Evolutionary conservation across 1,140 invertebrate species (phyloP), one percentile per base, ranked within the genome.

Genomic region (Thalassaphorura encarpata): DNA sequence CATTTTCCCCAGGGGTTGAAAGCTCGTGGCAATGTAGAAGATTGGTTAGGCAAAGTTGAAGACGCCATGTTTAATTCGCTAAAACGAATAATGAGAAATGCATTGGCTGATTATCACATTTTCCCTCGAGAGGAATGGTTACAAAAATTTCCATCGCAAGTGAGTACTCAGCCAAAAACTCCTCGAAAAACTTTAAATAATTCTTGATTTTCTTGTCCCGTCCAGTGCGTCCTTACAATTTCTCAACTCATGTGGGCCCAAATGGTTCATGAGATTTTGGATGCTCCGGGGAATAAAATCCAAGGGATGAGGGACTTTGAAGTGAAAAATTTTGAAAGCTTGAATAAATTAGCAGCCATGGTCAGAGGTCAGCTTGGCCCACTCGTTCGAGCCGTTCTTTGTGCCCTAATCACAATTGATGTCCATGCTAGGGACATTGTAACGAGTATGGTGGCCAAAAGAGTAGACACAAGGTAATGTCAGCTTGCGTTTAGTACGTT

Each of bases 41-140:
- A 88, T 67, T 92, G 89, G 89, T 70, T 91, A 23, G 78, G 83
- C 11, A 89, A 89, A 72, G 82, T 94, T 13, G 89, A 94, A 69
- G 77, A 81, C 16, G 80, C 85, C 0, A 93, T 93, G 88, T 84
- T 90, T 60, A 74, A 77, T 0, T 79, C 82, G 1, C 72, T 86
- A 15, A 84, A 78, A 62, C 80, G 79, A 43, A 77, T 75, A 54
- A 90, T 91, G 87, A 81, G 83, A 63, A 69, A 69, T 29, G 79
- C 83, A 0, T 75, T 88, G 4, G 67, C 62, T n/a, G 82, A 87
- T 64, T 83, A 78, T 64, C 68, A 76, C 58, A 54, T 70, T 36
- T 69, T 72, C 15, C 65, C 73, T 2, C 70, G 83, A 45, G 75
- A 78, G 31, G 72, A 77, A 26, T 87, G 85, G 80, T 73, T 87